These are phyloP conservation scores for Callopanchax toddi DNA, from an alignment of 2,113 vertebrate species.

Conservation along the genomic window DNA sequence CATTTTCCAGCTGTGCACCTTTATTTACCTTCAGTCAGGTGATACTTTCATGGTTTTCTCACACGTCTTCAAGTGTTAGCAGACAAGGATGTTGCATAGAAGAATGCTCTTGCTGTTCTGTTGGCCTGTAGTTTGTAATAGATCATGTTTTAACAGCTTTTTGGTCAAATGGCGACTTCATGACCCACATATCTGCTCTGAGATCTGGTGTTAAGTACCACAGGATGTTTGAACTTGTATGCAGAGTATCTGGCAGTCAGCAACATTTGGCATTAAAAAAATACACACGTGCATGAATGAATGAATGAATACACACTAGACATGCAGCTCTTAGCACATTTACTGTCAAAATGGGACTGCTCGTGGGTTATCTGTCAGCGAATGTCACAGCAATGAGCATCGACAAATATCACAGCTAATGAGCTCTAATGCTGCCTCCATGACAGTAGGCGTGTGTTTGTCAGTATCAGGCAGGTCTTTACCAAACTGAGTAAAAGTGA, in stretches of 20 bases:
- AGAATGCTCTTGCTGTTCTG: no score
- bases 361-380: neutral
- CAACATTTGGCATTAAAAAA: neutral
- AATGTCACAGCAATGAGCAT: slow-evolving; percentile 34
- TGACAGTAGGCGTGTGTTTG: slow-evolving; percentile 7
- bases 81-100: slow-evolving; percentile 1
- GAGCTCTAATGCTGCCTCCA: slow-evolving; percentile 5
- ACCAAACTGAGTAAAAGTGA: slow-evolving; percentile 22
- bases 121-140: no score
- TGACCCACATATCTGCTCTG: no score
- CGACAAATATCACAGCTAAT: no score
- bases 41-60: neutral
- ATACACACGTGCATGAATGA: neutral
- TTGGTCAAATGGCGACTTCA: no score
- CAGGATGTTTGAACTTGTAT: neutral
- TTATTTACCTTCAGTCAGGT: neutral
- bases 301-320: neutral
- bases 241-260: neutral
- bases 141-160: no score
- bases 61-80: neutral
- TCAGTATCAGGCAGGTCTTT: neutral
- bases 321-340: neutral
- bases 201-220: no score
- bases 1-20: neutral
- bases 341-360: neutral